Evolutionary conservation across 2,888 invertebrate genomes (phyloP).

Genomic region (Tetramorium bicarinatum): DNA sequence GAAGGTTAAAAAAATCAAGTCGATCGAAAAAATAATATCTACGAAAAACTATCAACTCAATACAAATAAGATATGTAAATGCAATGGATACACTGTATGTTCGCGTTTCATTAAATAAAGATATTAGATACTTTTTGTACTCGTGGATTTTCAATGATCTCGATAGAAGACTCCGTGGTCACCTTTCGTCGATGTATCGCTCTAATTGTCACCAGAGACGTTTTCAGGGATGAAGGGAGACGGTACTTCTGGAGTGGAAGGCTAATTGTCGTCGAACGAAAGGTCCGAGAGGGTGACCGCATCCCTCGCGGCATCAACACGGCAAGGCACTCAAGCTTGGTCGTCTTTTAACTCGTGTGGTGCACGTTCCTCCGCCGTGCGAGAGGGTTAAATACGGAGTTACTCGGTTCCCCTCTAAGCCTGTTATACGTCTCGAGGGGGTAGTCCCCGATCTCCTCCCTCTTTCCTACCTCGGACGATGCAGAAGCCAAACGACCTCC

Average conservation of each 20-base stretch:
- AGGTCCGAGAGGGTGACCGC: constrained; percentile 80
- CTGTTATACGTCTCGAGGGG: constrained; percentile 77
- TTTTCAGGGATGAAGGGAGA: constrained; percentile 69
- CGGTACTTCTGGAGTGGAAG: constrained; percentile 70
- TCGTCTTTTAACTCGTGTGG: constrained; percentile 83
- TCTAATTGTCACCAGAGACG: constrained; percentile 69
- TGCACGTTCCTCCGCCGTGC: constrained; percentile 75
- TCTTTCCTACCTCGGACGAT: constrained; percentile 71
- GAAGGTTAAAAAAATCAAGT: neutral
- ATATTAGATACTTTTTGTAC: neutral
- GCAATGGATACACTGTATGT: neutral
- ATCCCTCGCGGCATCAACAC: constrained; percentile 80
- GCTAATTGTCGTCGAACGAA: constrained; percentile 81
- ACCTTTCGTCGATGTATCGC: constrained; percentile 51
- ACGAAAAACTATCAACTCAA: neutral
- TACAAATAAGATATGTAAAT: neutral
- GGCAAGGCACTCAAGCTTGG: constrained; percentile 85
- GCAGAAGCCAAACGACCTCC: constrained; percentile 72
- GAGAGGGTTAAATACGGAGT: constrained; percentile 78
- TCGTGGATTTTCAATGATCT: constrained; percentile 9
- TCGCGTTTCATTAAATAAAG: neutral
- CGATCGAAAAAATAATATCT: neutral
- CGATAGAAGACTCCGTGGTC: constrained; percentile 12
- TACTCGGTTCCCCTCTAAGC: constrained; percentile 76
- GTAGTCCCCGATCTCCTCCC: constrained; percentile 68